Evolutionary conservation across 2,888 invertebrate genomes (phyloP), one percentile per base, ranked within the genome.

Genomic region (Heliothis peltigera): DNA sequence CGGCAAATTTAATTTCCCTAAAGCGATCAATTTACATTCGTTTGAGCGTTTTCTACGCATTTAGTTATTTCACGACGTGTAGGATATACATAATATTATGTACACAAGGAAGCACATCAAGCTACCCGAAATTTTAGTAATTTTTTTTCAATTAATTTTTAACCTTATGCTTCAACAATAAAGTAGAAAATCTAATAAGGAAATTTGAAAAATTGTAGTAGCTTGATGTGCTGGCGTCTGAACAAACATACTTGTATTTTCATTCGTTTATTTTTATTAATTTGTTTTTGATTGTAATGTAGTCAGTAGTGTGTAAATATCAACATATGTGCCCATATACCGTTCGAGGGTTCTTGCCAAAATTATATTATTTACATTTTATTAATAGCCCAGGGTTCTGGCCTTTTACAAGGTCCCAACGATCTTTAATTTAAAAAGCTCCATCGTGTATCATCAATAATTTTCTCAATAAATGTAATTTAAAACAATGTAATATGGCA

Each of bases 401-500:
- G 18, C 61, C 58, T 61, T 66, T 44, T 35, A 15, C 69, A 73
- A 77, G 80, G 80, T 57, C 49, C 6, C 8, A n/a, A 57, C 32
- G 21, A 66, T 49, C 53, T 44, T 57, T 69, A 73, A 59, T 25
- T 60, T 47, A 76, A 64, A 65, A 52, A 58, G 39, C 48, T 54
- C 6, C 52, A 43, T 19, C 15, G 28, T 32, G 54, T 35, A 39
- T 61, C 55, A 52, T 79, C 64, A 54, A 74, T 70, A 70, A 70
- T 57, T 67, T 53, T 56, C 59, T 54, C 60, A 64, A 63, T 60
- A 64, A 47, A 59, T 64, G 55, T 62, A 75, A 77, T 80, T 79
- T 78, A 67, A 79, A 73, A 79, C 65, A 81, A 76, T 70, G 55
- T 69, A 69, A 68, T 52, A 43, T 56, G 61, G 63, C 39, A 69